Base-by-base conservation (phyloP, 2,888 invertebrate genomes). In the Acronicta leporina region DNA sequence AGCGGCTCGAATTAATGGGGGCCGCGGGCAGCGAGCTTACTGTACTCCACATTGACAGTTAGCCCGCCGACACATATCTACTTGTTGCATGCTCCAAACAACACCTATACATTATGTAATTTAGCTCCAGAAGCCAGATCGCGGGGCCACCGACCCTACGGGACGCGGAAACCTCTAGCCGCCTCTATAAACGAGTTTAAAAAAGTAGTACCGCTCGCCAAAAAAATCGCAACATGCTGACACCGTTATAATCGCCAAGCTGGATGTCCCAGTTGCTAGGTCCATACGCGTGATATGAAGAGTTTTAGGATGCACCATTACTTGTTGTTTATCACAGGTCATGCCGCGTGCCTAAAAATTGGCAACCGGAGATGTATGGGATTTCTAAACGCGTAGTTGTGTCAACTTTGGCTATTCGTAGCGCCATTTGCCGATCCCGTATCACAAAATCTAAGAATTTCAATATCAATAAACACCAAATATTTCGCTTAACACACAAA, bases 221-320 rank as follows among this genome's bases (percentile, higher is more conserved):
- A 95, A 94, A 95, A 95, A 95, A 94, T 95, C 94, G 94, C 94
- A 94, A 94, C 94, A 94, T 94, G 94, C 93, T 94, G 94, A 94
- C 94, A 95, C 94, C 94, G 94, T 95, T 95, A 95, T 92, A 92
- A 92, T 93, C 93, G 94, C 94, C 94, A 92, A 92, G 92, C 92
- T 93, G 94, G 94, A 93, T 93, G 94, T 91, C 92, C 94, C 90
- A 93, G 90, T 92, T 94, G 93, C 89, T 91, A 90, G 88, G 87
- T 89, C 88, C 87, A 89, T 85, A 89, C 85, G 91, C 90, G 87
- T 84, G 86, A 83, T 89, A 86, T 87, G 87, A 86, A 84, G 87
- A 88, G 88, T 89, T 88, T 85, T 85, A 86, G 82, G 89, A 92
- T 92, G 91, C 92, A 92, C 90, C 89, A 93, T 84, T 88, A 88